Evolutionary conservation across 2,888 invertebrate species (phyloP), one percentile per base, ranked within the genome.

Genomic region (Eupithecia tripunctaria): DNA sequence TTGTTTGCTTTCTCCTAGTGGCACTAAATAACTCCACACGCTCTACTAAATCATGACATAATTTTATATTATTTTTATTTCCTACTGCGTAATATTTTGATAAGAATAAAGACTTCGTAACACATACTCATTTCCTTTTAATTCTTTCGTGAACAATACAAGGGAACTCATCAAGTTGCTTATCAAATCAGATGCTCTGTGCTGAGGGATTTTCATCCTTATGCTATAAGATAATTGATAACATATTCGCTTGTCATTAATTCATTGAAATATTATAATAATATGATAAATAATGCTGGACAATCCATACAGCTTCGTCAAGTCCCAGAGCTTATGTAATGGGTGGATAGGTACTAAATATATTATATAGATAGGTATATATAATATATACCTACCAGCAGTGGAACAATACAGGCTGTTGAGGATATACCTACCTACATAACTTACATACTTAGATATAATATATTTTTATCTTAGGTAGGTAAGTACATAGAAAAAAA

Each of bases 91-190:
- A 64, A 72, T 25, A 73, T 67, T 65, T 41, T 51, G 66, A 63
- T 66, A 74, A 74, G 67, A 71, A 74, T 71, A 71, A 62, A 71
- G 68, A 66, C 51, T 36, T 5, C 12, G 15, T 64, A 38, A 43
- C 38, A 68, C 68, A 47, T 66, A 66, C 73, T 76, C 75, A 72
- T 68, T 75, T 65, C 73, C 73, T 75, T 68, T 75, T 70, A 70
- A 74, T 73, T 76, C 76, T 77, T 79, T 76, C 76, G 70, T 67
- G 51, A 76, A 81, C 80, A 81, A 80, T 81, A 77, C 76, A 76
- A 74, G 78, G 81, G 81, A 81, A 81, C 77, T 77, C 67, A 73
- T 70, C 70, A 59, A 69, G 73, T 72, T 75, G 67, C 76, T 68
- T 43, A 67, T 71, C 74, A 72, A n/a, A 63, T n/a, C 51, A 25